Conservation (phyloP, 1,140 invertebrate species). For the Atta cephalotes region DNA sequence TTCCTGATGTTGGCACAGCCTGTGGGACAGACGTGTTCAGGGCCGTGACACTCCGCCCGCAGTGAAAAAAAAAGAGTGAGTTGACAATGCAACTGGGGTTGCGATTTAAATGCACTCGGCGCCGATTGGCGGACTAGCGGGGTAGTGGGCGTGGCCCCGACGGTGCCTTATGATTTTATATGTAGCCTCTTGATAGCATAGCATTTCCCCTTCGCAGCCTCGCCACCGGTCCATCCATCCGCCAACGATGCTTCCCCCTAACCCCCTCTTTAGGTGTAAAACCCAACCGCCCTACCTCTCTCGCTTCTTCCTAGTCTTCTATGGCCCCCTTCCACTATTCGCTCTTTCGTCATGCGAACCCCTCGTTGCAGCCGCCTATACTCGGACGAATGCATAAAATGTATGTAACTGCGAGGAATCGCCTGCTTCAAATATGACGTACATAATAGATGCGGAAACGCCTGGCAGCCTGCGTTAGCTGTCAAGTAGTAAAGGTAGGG, state of each 20-base stretch:
- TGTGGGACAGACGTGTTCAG: conserved; percentile 66
- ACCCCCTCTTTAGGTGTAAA: conserved; percentile 37
- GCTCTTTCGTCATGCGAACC: conserved; percentile 2
- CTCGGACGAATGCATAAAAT: conserved; percentile 78
- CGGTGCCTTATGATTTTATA: conserved; percentile 84
- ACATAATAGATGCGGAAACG: conserved; percentile 72
- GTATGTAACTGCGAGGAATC: conserved; percentile 72
- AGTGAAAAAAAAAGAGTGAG: conserved; percentile 74
- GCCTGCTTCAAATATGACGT: conserved; percentile 62
- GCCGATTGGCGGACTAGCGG: conserved; percentile 81
- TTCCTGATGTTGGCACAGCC: conserved; percentile 73
- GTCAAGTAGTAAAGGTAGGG: neutral
- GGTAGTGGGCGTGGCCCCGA: conserved; percentile 84
- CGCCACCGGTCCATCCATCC: conserved; percentile 56
- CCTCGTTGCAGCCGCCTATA: conserved; percentile 53
- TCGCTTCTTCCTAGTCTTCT: conserved; percentile 2
- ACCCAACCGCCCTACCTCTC: conserved; percentile 51
- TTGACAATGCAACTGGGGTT: conserved; percentile 84
- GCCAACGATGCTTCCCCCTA: conserved; percentile 35
- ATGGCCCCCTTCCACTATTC: conserved; percentile 37
- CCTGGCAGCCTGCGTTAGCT: conserved; percentile 30
- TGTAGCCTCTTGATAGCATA: conserved; percentile 79
- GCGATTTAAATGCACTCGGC: conserved; percentile 84
- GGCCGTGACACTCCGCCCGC: conserved; percentile 80
- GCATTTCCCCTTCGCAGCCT: conserved; percentile 35